Evolutionary conservation across 2,113 vertebrate species (phyloP).

Genomic region (Rana temporaria): DNA sequence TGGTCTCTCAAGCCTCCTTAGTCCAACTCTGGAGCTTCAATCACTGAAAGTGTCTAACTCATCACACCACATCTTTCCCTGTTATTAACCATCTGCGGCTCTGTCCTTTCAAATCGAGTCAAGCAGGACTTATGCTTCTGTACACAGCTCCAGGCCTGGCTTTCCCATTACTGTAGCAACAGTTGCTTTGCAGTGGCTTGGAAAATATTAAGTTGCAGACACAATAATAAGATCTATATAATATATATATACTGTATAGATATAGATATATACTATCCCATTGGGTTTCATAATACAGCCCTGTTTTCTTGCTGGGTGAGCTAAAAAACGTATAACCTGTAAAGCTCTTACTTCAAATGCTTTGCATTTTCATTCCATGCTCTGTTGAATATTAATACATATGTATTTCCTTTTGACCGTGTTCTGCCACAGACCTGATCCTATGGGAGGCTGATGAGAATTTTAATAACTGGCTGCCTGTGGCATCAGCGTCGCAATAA

Average conservation of each 20-base stretch:
- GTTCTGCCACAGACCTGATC: conserved; percentile 14
- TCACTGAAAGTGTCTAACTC: no score
- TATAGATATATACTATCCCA: background rate
- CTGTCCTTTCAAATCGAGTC: no score
- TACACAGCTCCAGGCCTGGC: no score
- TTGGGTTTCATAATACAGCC: background rate
- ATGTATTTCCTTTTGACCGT: conserved; percentile 26
- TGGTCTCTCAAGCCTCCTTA: no score
- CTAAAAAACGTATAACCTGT: conserved; percentile 2
- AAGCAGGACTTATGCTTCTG: no score
- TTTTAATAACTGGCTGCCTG: conserved; percentile 30
- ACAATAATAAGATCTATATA: background rate
- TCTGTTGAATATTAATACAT: conserved; percentile 39
- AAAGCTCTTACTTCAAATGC: background rate
- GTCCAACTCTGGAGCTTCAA: no score
- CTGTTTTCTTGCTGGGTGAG: background rate
- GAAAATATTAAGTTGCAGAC: background rate
- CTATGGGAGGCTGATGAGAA: conserved; percentile 17
- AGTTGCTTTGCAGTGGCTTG: background rate
- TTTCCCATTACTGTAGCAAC: no score
- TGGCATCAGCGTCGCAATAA: conserved; percentile 7
- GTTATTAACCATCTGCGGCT: no score
- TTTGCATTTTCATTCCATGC: conserved; percentile 27
- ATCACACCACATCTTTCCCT: no score
- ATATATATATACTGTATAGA: no score